Conservation (phyloP, 2,888 invertebrate genomes). For the Zygaena filipendulae region DNA sequence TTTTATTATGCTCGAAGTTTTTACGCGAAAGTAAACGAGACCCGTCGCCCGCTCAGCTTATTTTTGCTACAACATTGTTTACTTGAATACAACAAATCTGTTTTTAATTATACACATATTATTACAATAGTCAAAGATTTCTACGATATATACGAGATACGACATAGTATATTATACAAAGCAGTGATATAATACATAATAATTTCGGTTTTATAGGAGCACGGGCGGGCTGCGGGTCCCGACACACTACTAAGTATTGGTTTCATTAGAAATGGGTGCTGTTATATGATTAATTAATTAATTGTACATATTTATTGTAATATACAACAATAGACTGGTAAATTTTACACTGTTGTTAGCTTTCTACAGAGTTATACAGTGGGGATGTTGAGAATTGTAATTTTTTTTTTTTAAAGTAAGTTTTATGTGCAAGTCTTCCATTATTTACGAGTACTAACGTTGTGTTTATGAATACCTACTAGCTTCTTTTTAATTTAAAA, state of each 20-base stretch:
- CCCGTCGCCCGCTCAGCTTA: conserved; percentile 50
- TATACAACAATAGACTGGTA: conserved; percentile 67
- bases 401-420: no score
- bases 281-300: conserved; percentile 61
- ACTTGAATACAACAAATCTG: conserved; percentile 47
- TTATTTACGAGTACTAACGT: no score
- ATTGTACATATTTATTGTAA: conserved; percentile 67
- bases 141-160: conserved; percentile 41
- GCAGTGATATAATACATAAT: conserved; percentile 50
- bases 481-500: no score
- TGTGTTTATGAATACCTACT: no score
- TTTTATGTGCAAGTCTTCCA: no score
- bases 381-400: conserved; percentile 31
- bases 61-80: conserved; percentile 61
- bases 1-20: conserved; percentile 53
- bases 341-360: conserved; percentile 64
- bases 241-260: no score
- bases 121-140: conserved; percentile 46
- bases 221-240: no score
- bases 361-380: conserved; percentile 59
- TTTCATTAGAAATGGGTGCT: conserved; percentile 63
- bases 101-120: conserved; percentile 47
- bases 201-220: no score
- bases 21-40: conserved; percentile 24
- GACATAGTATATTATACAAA: conserved; percentile 54